Evolutionary conservation across 2,888 invertebrate species (phyloP).

Genomic region (Thereva nobilitata): DNA sequence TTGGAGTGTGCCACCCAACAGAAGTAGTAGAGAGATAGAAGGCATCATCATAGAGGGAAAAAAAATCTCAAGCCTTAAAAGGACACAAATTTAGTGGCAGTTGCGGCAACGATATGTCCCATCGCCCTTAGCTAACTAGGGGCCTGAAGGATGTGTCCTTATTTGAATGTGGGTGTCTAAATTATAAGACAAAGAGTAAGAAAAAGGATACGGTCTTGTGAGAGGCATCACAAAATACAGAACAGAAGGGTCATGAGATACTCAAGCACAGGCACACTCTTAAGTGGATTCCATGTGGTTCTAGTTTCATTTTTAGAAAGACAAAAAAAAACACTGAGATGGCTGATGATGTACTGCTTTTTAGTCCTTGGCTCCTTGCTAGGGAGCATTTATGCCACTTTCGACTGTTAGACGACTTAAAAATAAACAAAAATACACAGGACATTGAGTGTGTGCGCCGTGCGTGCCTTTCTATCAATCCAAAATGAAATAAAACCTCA

Average conservation of each 20-base stretch:
- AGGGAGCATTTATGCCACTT: conserved; percentile 25
- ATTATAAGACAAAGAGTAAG: conserved; percentile 13
- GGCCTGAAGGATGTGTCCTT: conserved; percentile 17
- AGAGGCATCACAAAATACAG: conserved; percentile 9
- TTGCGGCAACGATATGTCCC: conserved; percentile 30
- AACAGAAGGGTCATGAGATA: conserved; percentile 33
- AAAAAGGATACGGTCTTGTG: neutral
- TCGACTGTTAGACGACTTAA: conserved; percentile 21
- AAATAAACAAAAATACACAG: conserved; percentile 31
- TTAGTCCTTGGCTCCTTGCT: conserved; percentile 10
- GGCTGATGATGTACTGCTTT: conserved; percentile 1
- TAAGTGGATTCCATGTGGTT: conserved; percentile 39
- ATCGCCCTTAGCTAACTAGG: conserved; percentile 22
- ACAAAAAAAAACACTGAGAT: neutral
- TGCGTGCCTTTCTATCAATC: conserved; percentile 31
- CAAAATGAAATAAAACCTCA: conserved; percentile 26
- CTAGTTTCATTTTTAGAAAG: conserved; percentile 10
- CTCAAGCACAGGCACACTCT: conserved; percentile 41
- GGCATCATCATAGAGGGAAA: conserved; percentile 2
- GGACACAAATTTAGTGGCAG: conserved; percentile 23
- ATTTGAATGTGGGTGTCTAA: conserved; percentile 28
- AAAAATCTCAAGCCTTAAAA: conserved; percentile 7
- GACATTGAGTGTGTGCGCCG: conserved; percentile 9
- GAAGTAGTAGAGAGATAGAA: conserved; percentile 4
- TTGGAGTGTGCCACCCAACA: neutral